Evolutionary conservation across 1,140 invertebrate genomes (phyloP), one percentile per base, ranked within the genome.

Genomic region (Lethrus apterus): DNA sequence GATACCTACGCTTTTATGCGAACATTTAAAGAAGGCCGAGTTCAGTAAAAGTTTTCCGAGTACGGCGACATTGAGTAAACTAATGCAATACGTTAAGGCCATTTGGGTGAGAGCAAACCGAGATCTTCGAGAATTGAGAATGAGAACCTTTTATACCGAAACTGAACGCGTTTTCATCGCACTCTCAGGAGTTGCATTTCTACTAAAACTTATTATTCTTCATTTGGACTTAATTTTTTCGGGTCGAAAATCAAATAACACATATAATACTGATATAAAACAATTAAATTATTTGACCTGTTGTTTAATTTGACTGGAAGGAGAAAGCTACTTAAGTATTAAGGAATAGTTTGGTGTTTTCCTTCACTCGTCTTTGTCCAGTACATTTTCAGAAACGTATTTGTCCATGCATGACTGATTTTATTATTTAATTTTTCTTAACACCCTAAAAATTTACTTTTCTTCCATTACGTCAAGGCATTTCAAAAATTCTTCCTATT

Each of bases 31-130:
- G n/a, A n/a, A n/a, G n/a, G n/a, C n/a, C n/a, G n/a, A n/a, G n/a
- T n/a, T n/a, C n/a, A n/a, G n/a, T 40, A 40, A 40, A 40, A 40
- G 36, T 40, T 40, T 40, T 21, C 36, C 24, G 36, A 40, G 36
- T 40, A 21, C 18, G 36, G 36, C 18, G 36, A 40, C 36, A 40
- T 40, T 40, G 36, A 32, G 24, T 44, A 44, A 33, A 44, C 15
- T 44, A 44, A 32, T 31, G 18, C 30, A 44, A 20, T 20, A 20
- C 43, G 30, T 29, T 29, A 44, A 19, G 30, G 20, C 43, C 21
- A 33, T 31, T 44, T 44, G 21, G 15, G 43, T 44, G 20, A 33
- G 21, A 44, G 43, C 41, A 43, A 43, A 43, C 41, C 41, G 41
- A 43, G 29, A 43, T 43, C 41, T 43, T n/a, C 18, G 24, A 43